Evolutionary conservation across 2,113 vertebrate genomes (phyloP), one percentile per base, ranked within the genome.

Genomic region (Phodopus roborovskii): DNA sequence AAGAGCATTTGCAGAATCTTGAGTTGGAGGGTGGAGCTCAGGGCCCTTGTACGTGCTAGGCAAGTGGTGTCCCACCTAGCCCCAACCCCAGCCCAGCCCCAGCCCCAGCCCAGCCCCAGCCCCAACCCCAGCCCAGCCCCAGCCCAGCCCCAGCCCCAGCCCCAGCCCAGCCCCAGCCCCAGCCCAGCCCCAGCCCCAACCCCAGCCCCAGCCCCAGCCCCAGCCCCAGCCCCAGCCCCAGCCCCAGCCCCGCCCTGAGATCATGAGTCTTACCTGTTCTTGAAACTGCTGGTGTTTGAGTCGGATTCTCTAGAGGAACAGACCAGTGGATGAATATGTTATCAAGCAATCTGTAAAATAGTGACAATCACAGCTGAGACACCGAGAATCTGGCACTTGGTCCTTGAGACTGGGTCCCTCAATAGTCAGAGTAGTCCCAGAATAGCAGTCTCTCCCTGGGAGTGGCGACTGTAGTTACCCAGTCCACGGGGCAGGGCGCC

Each of bases 261-360:
- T 82, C 56, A 79, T 92, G 83, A 82, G 26, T 92, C 17, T 90
- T 91, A 60, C 90, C 36, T 95, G 95, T 94, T 94, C 91, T 91
- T 93, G 68, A 90, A 87, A 92, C 73, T 83, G 53, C 33, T 83
- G 81, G 16, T 62, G 81, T 26, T 83, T 83, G 42, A 60, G 56
- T 62, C 1, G 0, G 7, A 58, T 42, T 83, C 15, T 39, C 7
- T 19, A 42, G n/a, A 19, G 81, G 81, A 62, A 16, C 13, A 62
- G 79, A n/a, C 56, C 39, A 82, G n/a, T 82, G 56, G 7, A 39
- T 82, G 36, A 24, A 26, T 82, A 24, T 15, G 26, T 82, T 62
- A 62, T 5, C 81, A 83, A 39, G 58, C 8, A 62, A 83, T 24
- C 12, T 39, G 60, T 60, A 60, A 60, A 60, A 62, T 28, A 39